Base-by-base conservation (phyloP, 2,888 invertebrate genomes). In the Chymomyza fuscimana region DNA sequence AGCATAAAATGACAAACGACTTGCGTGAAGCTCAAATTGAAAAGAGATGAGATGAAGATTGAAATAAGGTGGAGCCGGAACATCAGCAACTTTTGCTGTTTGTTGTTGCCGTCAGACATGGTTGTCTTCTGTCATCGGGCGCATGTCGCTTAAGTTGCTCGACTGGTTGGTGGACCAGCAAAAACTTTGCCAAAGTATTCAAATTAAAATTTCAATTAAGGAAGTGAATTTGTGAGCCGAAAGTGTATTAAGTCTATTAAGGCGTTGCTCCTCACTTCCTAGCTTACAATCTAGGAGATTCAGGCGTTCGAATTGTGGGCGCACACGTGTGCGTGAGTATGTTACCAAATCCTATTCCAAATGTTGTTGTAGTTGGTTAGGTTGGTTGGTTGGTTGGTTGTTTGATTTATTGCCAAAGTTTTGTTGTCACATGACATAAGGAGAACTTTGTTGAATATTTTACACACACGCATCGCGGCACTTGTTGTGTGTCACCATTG, bases 161-260 rank as follows among this genome's bases (percentile, higher is more conserved):
- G 5, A n/a, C 16, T 61, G 12, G 10, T 25, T 60, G 56, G 15
- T n/a, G 25, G 25, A 10, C 19, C 19, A 19, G 58, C 58, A 63
- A 86, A 86, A 86, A 86, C 86, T 87, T 87, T 86, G 76, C 77
- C 78, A 87, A 86, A 86, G 87, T 86, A 86, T 86, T 86, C 86
- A 87, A 87, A 86, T 86, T 87, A 86, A 86, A 86, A 87, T 86
- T 86, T 87, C 87, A 86, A 86, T 86, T 86, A 86, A 81, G 86
- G 82, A 86, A 87, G 87, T 86, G 86, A 84, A 86, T 86, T 86
- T 86, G 85, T 84, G 79, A 65, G 83, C 82, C 77, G 79, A 87
- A 87, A 87, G 86, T 82, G 84, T 85, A 85, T 85, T 85, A 86
- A 87, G 87, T 86, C 82, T 82, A 82, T 87, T 82, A 78, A 78